Evolutionary conservation across 2,113 vertebrate genomes (phyloP).

Genomic region (Thomomys bottae): DNA sequence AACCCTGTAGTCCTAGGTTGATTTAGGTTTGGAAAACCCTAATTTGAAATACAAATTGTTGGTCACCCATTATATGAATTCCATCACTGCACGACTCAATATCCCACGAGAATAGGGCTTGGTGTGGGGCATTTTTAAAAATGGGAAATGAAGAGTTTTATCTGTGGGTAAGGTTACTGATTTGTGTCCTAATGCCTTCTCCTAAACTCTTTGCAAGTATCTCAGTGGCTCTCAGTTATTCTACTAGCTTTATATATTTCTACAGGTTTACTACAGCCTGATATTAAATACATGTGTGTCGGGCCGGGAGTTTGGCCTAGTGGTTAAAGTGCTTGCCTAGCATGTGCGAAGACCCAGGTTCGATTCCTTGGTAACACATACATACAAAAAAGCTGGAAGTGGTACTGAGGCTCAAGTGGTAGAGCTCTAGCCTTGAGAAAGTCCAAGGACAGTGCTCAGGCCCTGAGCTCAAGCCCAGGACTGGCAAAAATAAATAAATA

Average conservation of each 20-base stretch:
- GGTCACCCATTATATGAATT: not conserved
- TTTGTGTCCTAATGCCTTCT: rapidly evolving
- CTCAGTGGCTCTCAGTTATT: rapidly evolving
- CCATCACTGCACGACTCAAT: rapidly evolving
- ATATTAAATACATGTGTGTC: not conserved
- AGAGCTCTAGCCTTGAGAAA: no score
- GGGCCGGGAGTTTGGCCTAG: no score
- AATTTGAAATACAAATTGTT: not conserved
- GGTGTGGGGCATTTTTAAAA: not conserved
- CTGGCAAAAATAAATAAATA: no score
- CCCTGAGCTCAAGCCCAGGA: no score
- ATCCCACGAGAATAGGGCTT: not conserved
- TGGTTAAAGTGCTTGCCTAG: no score
- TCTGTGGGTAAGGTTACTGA: not conserved
- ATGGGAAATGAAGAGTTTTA: not conserved
- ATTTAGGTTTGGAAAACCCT: not conserved
- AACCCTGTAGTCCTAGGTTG: not conserved
- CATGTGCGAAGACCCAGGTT: no score
- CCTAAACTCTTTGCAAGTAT: not conserved
- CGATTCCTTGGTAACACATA: no score
- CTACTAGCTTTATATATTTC: not conserved
- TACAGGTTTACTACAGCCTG: not conserved
- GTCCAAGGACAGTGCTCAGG: no score
- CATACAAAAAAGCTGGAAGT: no score
- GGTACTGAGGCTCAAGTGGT: no score